Evolutionary conservation across 2,113 vertebrate genomes (phyloP).

Genomic region (Ailurus styani): DNA sequence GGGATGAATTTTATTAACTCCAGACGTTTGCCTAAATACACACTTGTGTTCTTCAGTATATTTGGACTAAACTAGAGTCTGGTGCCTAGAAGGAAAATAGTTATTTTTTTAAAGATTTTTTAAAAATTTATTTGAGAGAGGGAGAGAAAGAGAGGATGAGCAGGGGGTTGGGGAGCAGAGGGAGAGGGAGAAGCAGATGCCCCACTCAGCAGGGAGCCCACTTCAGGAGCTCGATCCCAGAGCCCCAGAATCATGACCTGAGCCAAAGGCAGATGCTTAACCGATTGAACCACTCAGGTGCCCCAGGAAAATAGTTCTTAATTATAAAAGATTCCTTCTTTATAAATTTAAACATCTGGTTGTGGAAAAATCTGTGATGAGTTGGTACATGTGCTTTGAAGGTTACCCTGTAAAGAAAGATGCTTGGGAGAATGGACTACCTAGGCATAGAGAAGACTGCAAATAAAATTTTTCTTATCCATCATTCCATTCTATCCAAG

Average conservation of each 20-base stretch:
- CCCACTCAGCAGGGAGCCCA: not conserved
- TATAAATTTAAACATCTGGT: not conserved
- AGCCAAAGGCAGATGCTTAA: not conserved
- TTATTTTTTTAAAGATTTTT: not conserved
- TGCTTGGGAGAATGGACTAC: not conserved
- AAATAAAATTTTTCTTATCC: not conserved
- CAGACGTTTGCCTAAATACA: not conserved
- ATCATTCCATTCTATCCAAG: not conserved
- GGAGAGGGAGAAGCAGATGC: not conserved
- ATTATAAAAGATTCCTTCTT: not conserved
- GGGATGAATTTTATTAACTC: not conserved
- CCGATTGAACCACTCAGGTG: not conserved
- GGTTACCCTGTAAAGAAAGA: not conserved
- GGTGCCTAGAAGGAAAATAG: not conserved
- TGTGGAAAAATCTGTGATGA: not conserved
- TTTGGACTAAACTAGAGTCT: not conserved
- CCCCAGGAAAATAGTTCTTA: slow-evolving; percentile 7
- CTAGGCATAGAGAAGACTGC: not conserved
- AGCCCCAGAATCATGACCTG: not conserved
- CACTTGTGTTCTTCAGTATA: not conserved
- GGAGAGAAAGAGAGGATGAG: not conserved
- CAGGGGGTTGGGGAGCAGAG: not conserved
- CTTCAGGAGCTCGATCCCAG: not conserved
- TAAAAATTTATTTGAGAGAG: not conserved
- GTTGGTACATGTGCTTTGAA: not conserved